Base-by-base conservation (phyloP, 2,113 vertebrate genomes). In the Hiodon alosoides region DNA sequence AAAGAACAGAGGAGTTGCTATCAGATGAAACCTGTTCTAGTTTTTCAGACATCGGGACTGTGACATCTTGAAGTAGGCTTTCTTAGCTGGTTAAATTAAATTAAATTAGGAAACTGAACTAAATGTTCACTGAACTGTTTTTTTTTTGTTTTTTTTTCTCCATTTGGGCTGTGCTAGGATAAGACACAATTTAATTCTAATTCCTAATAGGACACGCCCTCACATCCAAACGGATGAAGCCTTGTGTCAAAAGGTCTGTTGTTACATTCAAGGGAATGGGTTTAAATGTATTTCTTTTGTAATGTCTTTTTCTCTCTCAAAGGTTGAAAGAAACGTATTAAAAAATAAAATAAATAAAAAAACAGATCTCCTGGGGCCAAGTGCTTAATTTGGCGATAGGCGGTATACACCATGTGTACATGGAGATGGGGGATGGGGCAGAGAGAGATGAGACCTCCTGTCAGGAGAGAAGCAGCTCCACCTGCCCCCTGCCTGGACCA, bases 401-500 rank as follows among this genome's bases (percentile, higher is more conserved):
- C 66, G 16, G 48, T 54, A 58, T 31, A 14, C 64, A 67, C 52
- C 46, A 10, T 46, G 48, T 14, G 9, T n/a, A 14, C 13, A 14
- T 17, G 48, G 70, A 31, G 62, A 61, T 67, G 61, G 69, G 55
- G 47, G 17, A 54, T 52, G 54, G 55, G 55, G 59, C 14, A 58
- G 74, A 71, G 62, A 57, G 52, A 73, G 67, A 77, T 57, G 73
- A 77, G 78, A 79, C 72, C 66, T 73, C 74, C 77, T 73, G 17
- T 61, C 57, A 69, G 65, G 61, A 79, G 76, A 76, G 77, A 84
- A 54, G 51, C 68, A 8, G 72, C 82, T 72, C 75, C 79, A 83
- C 81, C 77, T 85, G 74, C 77, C 80, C 76, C 66, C 78, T 78
- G 67, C 77, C 67, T 57, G 75, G 79, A 69, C 75, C 78, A 75